A percentile compares a stretch with the other conserved stretches of the same genome.
Evolutionary conservation across 2,888 invertebrate genomes (phyloP).

Genomic region (Anagyrus pseudococci): DNA sequence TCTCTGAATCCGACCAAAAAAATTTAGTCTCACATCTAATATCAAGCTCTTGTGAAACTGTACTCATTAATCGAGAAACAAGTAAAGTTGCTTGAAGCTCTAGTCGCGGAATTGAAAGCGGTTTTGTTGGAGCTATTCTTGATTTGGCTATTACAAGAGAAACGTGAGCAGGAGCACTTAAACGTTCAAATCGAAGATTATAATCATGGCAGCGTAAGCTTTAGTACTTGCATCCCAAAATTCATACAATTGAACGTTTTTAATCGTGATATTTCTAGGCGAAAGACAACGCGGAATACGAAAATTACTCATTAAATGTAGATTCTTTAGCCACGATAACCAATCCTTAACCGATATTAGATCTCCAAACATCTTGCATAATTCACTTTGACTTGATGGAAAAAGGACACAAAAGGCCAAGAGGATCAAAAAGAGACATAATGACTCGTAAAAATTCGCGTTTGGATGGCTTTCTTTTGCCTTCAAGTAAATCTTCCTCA

Average conservation of each 20-base stretch:
- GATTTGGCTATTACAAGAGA: constrained; percentile 6
- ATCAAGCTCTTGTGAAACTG: neutral
- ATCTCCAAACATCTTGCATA: constrained; percentile 3
- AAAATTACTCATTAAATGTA: neutral
- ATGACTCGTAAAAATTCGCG: neutral
- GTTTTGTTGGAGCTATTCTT: constrained; percentile 11
- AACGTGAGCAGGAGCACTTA: neutral
- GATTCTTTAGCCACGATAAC: neutral
- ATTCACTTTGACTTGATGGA: neutral
- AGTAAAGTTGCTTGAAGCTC: constrained; percentile 9
- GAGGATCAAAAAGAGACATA: constrained; percentile 1
- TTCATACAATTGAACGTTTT: neutral
- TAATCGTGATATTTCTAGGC: neutral
- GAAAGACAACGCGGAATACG: neutral
- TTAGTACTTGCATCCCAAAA: constrained; percentile 20
- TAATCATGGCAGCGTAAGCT: constrained; percentile 11
- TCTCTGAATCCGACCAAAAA: constrained; percentile 7
- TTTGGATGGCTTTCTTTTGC: neutral
- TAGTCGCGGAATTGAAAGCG: neutral
- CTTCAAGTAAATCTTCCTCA: neutral
- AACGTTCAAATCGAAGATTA: constrained; percentile 1
- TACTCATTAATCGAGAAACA: neutral
- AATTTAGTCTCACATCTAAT: neutral
- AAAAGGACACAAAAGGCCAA: neutral
- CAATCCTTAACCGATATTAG: neutral